Evolutionary conservation across 2,797 vertebrate species (phyloP), one percentile per base, ranked within the genome.

Genomic region (Sebastes kiyomatsui): DNA sequence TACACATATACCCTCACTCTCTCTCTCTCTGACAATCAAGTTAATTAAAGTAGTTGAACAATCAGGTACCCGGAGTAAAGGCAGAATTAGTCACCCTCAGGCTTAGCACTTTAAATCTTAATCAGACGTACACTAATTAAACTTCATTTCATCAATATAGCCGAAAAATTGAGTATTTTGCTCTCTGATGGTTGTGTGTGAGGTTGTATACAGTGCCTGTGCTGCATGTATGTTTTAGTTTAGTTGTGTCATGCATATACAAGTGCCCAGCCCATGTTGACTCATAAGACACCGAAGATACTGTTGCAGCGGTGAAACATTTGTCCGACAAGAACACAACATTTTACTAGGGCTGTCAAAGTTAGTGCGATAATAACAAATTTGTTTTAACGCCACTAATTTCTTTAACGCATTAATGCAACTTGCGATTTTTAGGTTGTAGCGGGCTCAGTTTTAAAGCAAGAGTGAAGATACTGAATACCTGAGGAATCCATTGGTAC

Each of bases 31-130:
- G 85, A 93, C 91, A 90, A 83, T 90, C 86, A 89, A 79, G 80
- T 93, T 95, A 94, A 95, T 94, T 91, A 94, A 93, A 92, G 83
- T 55, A 76, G 73, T 82, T 84, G 69, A 90, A 93, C 84, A 93
- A 91, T 92, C 83, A 91, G 86, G 87, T 91, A 80, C 81, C 89
- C n/a, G 2, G 77, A 85, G 77, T 82, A 81, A 85, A 86, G 84
- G 70, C 85, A 88, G 75, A 88, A 88, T 91, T 80, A 88, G 85
- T 87, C 82, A 75, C 86, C 89, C 80, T 72, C 60, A 78, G 88
- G 87, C 87, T 64, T 55, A 80, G 77, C 82, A 85, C 89, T 91
- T 92, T 83, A 76, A 86, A 93, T 92, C 88, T 89, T 90, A 90
- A 94, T 95, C 88, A 91, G 90, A 90, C 62, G 12, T 75, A 61